These are phyloP conservation scores for Thymelicus lineola DNA, from an alignment of 2,888 invertebrate species.

Conservation along the genomic window DNA sequence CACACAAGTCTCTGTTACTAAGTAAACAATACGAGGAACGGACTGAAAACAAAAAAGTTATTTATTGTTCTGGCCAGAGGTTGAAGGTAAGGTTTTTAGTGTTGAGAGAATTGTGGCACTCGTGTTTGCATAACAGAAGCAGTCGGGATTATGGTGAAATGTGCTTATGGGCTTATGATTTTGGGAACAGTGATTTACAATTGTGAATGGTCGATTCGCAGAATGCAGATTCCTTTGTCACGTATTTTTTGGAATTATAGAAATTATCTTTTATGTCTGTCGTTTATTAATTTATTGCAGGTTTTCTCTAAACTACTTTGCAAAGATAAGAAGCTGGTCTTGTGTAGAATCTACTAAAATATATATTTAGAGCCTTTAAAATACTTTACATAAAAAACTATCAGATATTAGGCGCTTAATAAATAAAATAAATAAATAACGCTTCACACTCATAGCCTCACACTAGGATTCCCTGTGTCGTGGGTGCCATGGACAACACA, in stretches of 20 bases:
- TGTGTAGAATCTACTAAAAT: too few relatives aligned
- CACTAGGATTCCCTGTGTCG: too few relatives aligned
- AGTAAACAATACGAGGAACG: conserved; percentile 55
- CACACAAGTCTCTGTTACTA: conserved; percentile 52
- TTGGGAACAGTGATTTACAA: conserved; percentile 30
- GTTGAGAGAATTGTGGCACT: conserved; percentile 35
- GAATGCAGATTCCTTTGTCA: conserved; percentile 27
- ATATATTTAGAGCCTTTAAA: too few relatives aligned
- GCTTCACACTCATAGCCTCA: too few relatives aligned
- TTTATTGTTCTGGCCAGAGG: conserved; percentile 56
- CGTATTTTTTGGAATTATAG: conserved; percentile 2
- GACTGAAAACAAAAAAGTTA: conserved; percentile 44
- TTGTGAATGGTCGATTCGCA: conserved; percentile 23
- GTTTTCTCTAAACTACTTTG: neutral
- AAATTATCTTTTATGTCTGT: conserved; percentile 1
- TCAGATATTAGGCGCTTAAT: too few relatives aligned
- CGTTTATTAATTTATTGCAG: neutral
- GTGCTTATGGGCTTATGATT: conserved; percentile 28
- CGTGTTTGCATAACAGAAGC: conserved; percentile 37
- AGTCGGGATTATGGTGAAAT: conserved; percentile 29
- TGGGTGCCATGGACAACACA: too few relatives aligned
- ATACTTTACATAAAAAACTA: too few relatives aligned
- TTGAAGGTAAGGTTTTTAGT: conserved; percentile 49
- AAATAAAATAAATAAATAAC: too few relatives aligned
- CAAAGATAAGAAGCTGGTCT: too few relatives aligned